These are phyloP conservation scores for Liparis tanakae DNA, from an alignment of 2,797 vertebrate genomes.

Conservation along the genomic window DNA sequence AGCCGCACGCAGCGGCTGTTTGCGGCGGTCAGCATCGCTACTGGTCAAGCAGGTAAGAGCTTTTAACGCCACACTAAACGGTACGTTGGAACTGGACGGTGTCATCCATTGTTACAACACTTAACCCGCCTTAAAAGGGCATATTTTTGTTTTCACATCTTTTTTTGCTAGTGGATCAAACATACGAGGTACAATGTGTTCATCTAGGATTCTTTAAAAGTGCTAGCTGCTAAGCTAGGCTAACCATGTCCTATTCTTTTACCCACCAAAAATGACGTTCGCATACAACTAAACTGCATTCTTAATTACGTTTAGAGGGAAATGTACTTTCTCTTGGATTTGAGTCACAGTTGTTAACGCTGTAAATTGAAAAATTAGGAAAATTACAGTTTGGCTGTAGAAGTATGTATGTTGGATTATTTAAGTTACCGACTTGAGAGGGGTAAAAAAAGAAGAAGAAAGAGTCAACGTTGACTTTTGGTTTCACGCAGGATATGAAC, in stretches of 20 bases:
- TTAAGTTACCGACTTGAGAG: too few species aligned
- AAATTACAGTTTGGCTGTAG: too few species aligned
- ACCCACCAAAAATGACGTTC: neutral
- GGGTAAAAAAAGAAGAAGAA: neutral
- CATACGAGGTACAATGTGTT: neutral
- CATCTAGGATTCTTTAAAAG: neutral
- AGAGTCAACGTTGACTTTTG: neutral
- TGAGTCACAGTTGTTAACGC: neutral
- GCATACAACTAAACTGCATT: neutral
- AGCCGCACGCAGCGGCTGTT: conserved; percentile 97
- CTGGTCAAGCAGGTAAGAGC: conserved; percentile 96
- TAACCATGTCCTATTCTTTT: neutral
- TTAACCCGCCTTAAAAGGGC: neutral
- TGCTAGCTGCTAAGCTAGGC: neutral
- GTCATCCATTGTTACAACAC: neutral
- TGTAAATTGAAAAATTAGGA: neutral
- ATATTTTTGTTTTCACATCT: neutral
- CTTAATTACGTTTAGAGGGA: neutral
- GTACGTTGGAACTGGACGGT: neutral
- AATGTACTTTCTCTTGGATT: neutral
- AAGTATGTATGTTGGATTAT: too few species aligned
- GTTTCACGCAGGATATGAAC: neutral
- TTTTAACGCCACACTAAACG: neutral
- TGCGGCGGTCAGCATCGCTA: conserved; percentile 94
- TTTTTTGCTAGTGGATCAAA: neutral